Base-by-base conservation (phyloP, 2,113 vertebrate species). In the Urocitellus parryii region DNA sequence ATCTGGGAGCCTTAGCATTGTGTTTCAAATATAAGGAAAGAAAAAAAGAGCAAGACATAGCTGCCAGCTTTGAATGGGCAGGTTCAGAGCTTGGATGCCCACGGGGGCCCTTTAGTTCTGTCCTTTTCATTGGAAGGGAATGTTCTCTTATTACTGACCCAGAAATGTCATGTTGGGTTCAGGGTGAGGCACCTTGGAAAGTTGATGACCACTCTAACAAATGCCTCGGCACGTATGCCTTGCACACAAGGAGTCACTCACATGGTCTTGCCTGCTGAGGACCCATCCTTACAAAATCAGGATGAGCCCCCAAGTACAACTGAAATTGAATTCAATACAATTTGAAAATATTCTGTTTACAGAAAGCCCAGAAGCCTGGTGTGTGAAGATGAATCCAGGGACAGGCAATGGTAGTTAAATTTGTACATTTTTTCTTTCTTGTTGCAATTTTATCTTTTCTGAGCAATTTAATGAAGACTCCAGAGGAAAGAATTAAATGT, bases 401-500 rank as follows among this genome's bases (percentile, higher is more conserved):
- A 88, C 67, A 82, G 48, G 94, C 72, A 25, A 95, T 82, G 90
- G 80, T 95, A 77, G 89, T 91, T 93, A 96, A 91, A 98, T 98
- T 97, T 97, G 94, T 81, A 88, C 83, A 86, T 95, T 97, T 95
- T 95, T 56, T 97, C 29, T 97, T 96, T 95, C 97, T 85, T 91
- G 72, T 81, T 95, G 88, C 94, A 85, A 94, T 95, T 98, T 96
- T 96, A 92, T 95, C 93, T 97, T 97, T 97, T 87, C 95, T 6
- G 65, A 96, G 95, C 83, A 97, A 84, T 90, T 97, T 97, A 96
- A 97, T 94, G 56, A 98, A 87, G 95, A 94, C 97, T 97, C 96
- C 88, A 91, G 73, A 92, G 96, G 91, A 97, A 65, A 97, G 96
- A 98, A 78, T 92, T 95, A 98, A 97, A 93, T 87, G 82, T 95